Base-by-base conservation (phyloP, 2,888 invertebrate species). In the Habroteleia sp. region DNA sequence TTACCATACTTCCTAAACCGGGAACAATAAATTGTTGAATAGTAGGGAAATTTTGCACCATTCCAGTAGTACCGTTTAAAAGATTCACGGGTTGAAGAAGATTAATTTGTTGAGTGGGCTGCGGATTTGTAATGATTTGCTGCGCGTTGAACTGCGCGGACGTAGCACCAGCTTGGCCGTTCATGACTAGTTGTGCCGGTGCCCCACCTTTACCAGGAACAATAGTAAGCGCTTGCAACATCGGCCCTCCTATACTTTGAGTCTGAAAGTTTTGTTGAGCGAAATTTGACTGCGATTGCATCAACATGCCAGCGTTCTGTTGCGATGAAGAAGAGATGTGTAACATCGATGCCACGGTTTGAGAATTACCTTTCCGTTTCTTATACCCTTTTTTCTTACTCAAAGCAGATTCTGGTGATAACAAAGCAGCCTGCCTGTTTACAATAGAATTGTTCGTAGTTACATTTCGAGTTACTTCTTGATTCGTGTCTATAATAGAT, bases 21-120 rank as follows among this genome's bases (percentile, higher is more conserved):
- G 95, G 95, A 60, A 96, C 93, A 52, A 96, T 93, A 80, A 96
- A 93, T 83, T 96, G 96, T 29, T 81, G 96, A 79, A 94, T 94
- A 0, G 93, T 92, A 0, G 94, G 94, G 84, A 94, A 94, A 84
- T 94, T 94, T 46, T 93, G 93, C 77, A 94, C 92, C 66, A 93
- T 92, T 2, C 92, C 92, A 25, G 92, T 91, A 0, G 92, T 90
- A 44, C 93, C 92, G 58, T 94, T 95, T 69, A 95, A 91, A 75
- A 96, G 89, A 89, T 95, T 95, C 23, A 96, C 94, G 0, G 96
- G 96, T 85, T 96, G 96, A 1, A 94, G 88, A 35, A 95, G 89
- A 86, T 95, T 94, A 23, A 94, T 94, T 84, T 94, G 93, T 74
- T 91, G 91, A 0, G 88, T 76, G 0, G 88, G 88, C 48, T 88